Conservation (phyloP, 2,113 vertebrate genomes). For the Tamias sibiricus region DNA sequence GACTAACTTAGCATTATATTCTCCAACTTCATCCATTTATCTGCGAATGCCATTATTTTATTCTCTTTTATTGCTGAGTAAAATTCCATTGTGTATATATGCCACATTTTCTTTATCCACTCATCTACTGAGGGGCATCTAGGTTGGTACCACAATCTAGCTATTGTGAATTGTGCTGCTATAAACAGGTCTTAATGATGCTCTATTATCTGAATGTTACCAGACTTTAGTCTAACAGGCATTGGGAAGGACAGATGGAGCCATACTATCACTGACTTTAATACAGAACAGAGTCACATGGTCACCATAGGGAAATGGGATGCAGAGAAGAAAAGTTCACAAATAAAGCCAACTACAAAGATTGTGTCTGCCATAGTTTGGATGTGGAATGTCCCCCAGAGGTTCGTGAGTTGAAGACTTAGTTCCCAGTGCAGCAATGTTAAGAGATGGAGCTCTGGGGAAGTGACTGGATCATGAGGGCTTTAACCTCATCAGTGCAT, state of each 20-base stretch:
- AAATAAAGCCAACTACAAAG: neutral
- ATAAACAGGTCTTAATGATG: neutral
- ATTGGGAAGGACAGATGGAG: neutral
- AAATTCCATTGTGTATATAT: no score
- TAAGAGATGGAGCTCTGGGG: neutral
- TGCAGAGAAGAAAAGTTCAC: neutral
- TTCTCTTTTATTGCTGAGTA: no score
- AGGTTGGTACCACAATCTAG: no score
- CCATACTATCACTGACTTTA: neutral
- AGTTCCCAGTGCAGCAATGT: neutral
- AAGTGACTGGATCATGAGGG: neutral
- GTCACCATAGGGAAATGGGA: neutral
- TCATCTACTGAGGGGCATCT: no score
- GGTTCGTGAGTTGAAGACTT: neutral
- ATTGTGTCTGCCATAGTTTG: neutral
- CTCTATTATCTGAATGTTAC: neutral
- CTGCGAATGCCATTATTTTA: no score
- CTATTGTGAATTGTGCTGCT: no score
- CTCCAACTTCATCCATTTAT: no score
- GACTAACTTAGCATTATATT: no score
- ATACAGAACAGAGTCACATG: neutral
- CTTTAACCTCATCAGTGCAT: neutral
- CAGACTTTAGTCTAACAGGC: neutral
- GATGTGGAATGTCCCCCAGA: neutral
- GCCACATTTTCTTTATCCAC: no score